These are phyloP conservation scores for Heteractis magnifica DNA, from an alignment of 92 coral and sea anemone genomes.

Conservation along the genomic window DNA sequence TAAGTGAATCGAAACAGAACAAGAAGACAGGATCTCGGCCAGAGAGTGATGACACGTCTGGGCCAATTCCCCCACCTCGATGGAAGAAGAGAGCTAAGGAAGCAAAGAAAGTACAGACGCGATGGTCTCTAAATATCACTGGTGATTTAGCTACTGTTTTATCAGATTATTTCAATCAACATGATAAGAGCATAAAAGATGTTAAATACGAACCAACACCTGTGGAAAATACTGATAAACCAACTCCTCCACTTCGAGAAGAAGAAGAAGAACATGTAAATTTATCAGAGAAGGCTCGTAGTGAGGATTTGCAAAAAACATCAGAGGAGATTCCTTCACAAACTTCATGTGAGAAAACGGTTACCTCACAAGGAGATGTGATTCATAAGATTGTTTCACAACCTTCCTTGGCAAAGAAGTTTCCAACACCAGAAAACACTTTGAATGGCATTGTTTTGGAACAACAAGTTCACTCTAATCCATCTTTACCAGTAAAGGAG, in stretches of 20 bases:
- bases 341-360: not conserved
- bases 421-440: not conserved
- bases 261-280: not conserved
- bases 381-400: not conserved
- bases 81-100: constrained; percentile 34
- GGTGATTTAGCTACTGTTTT: constrained; percentile 54
- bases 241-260: not conserved
- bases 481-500: not conserved
- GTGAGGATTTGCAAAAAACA: not conserved
- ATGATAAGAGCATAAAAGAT: not conserved
- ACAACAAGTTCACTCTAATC: not conserved
- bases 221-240: not conserved
- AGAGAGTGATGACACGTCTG: constrained; percentile 1
- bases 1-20: not conserved
- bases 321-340: not conserved
- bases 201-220: not conserved
- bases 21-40: not conserved
- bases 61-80: constrained; percentile 55
- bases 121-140: constrained; percentile 38
- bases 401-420: not conserved
- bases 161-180: not conserved
- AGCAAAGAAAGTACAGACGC: constrained; percentile 13
- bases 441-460: not conserved
- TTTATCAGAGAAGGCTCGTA: not conserved
- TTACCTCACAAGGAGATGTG: not conserved